These are phyloP conservation scores for Trochalopteron elliotii DNA, from an alignment of 2,113 vertebrate species.

Conservation along the genomic window DNA sequence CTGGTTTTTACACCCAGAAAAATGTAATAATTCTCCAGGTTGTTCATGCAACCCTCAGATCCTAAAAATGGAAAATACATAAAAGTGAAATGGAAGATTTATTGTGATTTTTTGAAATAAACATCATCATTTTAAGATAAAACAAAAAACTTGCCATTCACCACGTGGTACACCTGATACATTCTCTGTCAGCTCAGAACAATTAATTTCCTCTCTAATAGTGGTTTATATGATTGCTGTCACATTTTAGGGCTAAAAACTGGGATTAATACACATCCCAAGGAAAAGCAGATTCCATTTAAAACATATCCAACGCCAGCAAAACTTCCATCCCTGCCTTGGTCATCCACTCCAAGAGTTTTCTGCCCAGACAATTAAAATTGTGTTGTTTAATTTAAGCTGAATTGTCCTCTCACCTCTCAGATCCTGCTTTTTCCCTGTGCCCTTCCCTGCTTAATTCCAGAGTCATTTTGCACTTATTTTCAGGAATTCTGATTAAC, in stretches of 20 bases:
- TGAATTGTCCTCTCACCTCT: not conserved
- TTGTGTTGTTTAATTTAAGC: not conserved
- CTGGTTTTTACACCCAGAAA: not conserved
- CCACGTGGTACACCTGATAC: not conserved
- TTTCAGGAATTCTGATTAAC: not conserved
- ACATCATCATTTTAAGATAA: not conserved
- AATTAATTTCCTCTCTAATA: not conserved
- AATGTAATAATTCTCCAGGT: not conserved
- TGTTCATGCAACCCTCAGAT: not conserved
- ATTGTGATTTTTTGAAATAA: not conserved
- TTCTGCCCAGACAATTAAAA: not conserved
- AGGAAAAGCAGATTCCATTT: not conserved
- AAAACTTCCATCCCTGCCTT: not conserved
- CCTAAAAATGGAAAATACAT: rapidly evolving
- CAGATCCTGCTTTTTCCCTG: not conserved
- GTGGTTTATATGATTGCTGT: not conserved
- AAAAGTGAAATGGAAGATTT: not conserved
- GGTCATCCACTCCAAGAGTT: not conserved
- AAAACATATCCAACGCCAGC: not conserved
- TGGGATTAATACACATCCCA: not conserved
- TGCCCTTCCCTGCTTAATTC: not conserved
- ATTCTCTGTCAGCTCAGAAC: not conserved
- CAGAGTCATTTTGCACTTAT: not conserved
- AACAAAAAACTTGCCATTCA: not conserved
- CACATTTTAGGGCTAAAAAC: not conserved